Evolutionary conservation across 2,888 invertebrate genomes (phyloP).

Genomic region (Ryuthela nishihirai): DNA sequence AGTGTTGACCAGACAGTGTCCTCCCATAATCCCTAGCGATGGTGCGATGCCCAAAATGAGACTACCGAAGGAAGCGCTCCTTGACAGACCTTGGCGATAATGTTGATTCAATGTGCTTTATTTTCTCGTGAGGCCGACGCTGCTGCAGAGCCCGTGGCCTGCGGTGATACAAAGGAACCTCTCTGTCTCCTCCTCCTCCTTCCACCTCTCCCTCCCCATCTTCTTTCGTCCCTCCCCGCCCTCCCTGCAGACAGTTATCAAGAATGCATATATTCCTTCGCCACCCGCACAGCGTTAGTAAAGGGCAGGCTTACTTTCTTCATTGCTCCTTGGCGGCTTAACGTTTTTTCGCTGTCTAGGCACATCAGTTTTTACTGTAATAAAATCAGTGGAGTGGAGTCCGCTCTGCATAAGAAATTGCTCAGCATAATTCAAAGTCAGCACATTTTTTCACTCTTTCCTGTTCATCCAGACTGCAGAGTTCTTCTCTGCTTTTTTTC

Average conservation of each 20-base stretch:
- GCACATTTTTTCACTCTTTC: slow-evolving; percentile 19
- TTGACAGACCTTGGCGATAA: slow-evolving; percentile 14
- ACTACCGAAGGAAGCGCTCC: too few relatives aligned
- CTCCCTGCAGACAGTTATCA: slow-evolving; percentile 23
- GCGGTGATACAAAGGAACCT: too few relatives aligned
- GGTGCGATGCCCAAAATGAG: too few relatives aligned
- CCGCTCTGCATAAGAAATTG: slow-evolving; percentile 37
- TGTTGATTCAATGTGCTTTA: slow-evolving; percentile 32
- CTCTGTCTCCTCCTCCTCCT: slow-evolving; percentile 1
- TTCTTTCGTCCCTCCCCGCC: slow-evolving; percentile 4
- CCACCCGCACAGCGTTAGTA: too few relatives aligned
- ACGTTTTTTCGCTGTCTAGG: slow-evolving; percentile 1
- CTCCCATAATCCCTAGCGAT: slow-evolving; percentile 8
- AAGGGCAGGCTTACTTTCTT: too few relatives aligned
- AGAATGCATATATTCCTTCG: slow-evolving; percentile 38
- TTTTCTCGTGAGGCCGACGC: not conserved
- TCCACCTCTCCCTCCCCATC: not conserved
- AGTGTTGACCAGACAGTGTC: slow-evolving; percentile 32
- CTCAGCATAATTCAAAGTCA: slow-evolving; percentile 37
- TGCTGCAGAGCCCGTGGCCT: too few relatives aligned
- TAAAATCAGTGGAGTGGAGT: slow-evolving; percentile 27
- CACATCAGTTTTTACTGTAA: slow-evolving; percentile 33
- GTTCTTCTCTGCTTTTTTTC: slow-evolving; percentile 4
- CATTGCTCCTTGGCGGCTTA: not conserved
- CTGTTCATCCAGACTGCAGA: slow-evolving; percentile 1